Percentiles rank a stretch among this genome's conserved stretches.
Evolutionary conservation across 2,888 invertebrate species (phyloP).

Genomic region (Bibio marci): DNA sequence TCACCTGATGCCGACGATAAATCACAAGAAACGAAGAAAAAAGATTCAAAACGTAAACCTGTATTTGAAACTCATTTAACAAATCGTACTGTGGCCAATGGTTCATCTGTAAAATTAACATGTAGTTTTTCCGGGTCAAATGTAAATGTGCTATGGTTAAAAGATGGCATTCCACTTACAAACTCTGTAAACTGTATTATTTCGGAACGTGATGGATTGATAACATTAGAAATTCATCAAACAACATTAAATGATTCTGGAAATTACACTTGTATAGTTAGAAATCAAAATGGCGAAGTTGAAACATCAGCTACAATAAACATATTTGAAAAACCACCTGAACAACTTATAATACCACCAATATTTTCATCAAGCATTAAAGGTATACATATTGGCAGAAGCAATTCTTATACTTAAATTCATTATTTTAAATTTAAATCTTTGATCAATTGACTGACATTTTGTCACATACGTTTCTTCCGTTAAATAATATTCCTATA

Average conservation of each 20-base stretch:
- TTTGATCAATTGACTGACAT: too few relatives aligned
- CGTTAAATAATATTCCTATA: too few relatives aligned
- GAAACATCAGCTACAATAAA: conserved; percentile 40
- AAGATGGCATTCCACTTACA: conserved; percentile 39
- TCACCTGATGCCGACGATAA: conserved; percentile 6
- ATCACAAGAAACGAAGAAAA: conserved; percentile 7
- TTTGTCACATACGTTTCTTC: too few relatives aligned
- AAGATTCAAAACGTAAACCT: conserved; percentile 18
- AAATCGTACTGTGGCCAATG: conserved; percentile 55
- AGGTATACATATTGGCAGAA: conserved; percentile 21
- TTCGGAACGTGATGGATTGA: conserved; percentile 43
- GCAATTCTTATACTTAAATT: neutral
- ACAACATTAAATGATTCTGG: conserved; percentile 52
- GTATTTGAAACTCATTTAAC: conserved; percentile 52
- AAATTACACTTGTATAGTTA: conserved; percentile 60
- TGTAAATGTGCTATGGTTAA: conserved; percentile 55
- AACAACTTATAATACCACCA: conserved; percentile 24
- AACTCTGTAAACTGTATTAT: conserved; percentile 35
- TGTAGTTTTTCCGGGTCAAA: conserved; percentile 62
- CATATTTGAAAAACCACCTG: conserved; percentile 25
- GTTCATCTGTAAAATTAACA: conserved; percentile 57
- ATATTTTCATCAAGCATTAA: conserved; percentile 29
- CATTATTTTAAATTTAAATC: too few relatives aligned
- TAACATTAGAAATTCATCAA: conserved; percentile 56
- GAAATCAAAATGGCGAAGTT: conserved; percentile 54